Conservation (phyloP, 2,113 vertebrate species). For the Corythoichthys intestinalis region DNA sequence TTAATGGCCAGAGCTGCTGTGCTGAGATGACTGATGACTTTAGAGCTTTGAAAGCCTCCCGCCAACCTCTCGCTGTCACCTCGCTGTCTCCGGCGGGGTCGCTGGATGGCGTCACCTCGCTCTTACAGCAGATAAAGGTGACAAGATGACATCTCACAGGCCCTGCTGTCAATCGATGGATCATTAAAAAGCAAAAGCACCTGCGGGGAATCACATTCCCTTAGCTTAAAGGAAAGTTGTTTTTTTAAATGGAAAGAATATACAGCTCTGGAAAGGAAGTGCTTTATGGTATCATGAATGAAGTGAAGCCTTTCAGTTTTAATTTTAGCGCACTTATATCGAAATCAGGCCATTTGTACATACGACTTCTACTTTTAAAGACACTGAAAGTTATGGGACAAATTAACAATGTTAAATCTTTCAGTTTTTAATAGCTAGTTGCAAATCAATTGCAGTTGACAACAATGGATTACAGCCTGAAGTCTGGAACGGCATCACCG, state of each 20-base stretch:
- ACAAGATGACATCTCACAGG: conserved; percentile 33
- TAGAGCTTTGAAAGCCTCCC: conserved; percentile 37
- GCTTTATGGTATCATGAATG: not conserved
- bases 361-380: too few relatives aligned
- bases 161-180: conserved; percentile 20
- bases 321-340: too few relatives aligned
- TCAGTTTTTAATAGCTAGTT: too few relatives aligned
- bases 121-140: conserved; percentile 45
- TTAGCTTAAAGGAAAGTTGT: not conserved
- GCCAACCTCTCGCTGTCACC: conserved; percentile 50
- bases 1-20: conserved; percentile 50
- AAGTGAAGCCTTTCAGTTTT: too few relatives aligned
- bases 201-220: not conserved
- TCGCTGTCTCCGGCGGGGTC: conserved; percentile 41
- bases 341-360: too few relatives aligned
- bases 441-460: too few relatives aligned
- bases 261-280: not conserved
- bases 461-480: too few relatives aligned
- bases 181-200: conserved; percentile 2
- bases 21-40: conserved; percentile 63
- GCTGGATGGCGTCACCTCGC: conserved; percentile 54
- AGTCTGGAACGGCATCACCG: too few relatives aligned
- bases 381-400: too few relatives aligned
- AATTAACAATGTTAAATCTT: too few relatives aligned
- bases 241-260: not conserved